Percentiles rank a stretch among this genome's conserved stretches.
Evolutionary conservation across 2,113 vertebrate genomes (phyloP).

Genomic region (Andinoacara biseriatus): DNA sequence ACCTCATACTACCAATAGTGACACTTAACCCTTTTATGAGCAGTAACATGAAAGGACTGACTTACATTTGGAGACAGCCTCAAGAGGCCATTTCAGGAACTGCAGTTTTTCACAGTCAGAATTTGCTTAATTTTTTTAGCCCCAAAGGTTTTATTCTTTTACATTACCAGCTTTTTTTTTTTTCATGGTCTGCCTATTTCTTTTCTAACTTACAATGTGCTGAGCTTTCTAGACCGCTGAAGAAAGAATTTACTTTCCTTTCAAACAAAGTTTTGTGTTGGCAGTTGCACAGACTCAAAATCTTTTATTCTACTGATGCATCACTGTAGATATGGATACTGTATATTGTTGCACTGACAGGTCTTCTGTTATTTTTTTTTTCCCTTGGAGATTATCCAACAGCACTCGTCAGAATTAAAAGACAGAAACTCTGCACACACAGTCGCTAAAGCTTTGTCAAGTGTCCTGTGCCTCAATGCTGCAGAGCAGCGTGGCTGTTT

Average conservation of each 20-base stretch:
- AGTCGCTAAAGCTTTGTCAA: not conserved
- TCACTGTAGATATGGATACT: not conserved
- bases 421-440: not conserved
- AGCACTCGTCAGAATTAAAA: constrained; percentile 38
- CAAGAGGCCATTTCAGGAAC: not conserved
- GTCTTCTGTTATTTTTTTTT: not conserved
- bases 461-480: not conserved
- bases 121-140: too few relatives aligned
- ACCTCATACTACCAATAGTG: too few relatives aligned
- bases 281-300: not conserved
- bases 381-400: constrained; percentile 17
- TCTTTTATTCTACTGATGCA: not conserved
- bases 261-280: not conserved
- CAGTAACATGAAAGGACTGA: not conserved
- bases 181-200: not conserved
- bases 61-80: not conserved
- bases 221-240: not conserved
- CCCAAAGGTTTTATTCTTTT: not conserved
- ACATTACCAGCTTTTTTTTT: not conserved
- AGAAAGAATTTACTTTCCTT: not conserved
- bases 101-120: not conserved
- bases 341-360: not conserved
- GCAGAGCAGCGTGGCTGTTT: constrained; percentile 15
- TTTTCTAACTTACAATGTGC: not conserved
- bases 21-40: too few relatives aligned